Evolutionary conservation across 2,797 vertebrate species (phyloP).

Genomic region (Hirundo rustica): DNA sequence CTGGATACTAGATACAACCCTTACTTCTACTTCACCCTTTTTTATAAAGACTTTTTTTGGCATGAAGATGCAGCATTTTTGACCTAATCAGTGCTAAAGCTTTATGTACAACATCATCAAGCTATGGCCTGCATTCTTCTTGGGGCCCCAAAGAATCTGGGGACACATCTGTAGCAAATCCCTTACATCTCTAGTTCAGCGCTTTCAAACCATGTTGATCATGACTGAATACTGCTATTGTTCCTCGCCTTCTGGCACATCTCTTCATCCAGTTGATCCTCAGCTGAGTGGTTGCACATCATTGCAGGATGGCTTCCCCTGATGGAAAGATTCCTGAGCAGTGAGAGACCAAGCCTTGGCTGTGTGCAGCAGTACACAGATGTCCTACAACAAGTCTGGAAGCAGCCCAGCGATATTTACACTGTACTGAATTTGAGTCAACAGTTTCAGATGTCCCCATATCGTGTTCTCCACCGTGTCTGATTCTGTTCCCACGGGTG

Average conservation of each 20-base stretch:
- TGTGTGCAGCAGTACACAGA: not conserved
- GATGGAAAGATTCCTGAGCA: not conserved
- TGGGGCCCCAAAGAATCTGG: not conserved
- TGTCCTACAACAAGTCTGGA: not conserved
- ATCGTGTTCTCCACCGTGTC: not conserved
- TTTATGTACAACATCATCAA: not conserved
- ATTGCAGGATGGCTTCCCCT: not conserved
- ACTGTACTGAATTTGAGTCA: not conserved
- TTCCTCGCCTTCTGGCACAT: not conserved
- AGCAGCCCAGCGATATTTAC: not conserved
- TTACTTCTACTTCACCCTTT: not conserved
- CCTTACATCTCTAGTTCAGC: not conserved
- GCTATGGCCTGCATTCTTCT: not conserved
- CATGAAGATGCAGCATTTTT: not conserved
- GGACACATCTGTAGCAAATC: not conserved
- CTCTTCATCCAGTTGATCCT: not conserved
- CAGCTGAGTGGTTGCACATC: not conserved
- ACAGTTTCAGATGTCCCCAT: not conserved
- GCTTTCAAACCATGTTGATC: not conserved
- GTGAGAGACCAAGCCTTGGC: not conserved
- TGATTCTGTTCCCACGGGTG: not conserved
- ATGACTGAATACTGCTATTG: not conserved
- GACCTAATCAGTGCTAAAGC: not conserved
- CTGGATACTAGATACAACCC: not conserved
- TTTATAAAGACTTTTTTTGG: not conserved